Base-by-base conservation (phyloP, 1,140 invertebrate species). In the Ephestia elutella region DNA sequence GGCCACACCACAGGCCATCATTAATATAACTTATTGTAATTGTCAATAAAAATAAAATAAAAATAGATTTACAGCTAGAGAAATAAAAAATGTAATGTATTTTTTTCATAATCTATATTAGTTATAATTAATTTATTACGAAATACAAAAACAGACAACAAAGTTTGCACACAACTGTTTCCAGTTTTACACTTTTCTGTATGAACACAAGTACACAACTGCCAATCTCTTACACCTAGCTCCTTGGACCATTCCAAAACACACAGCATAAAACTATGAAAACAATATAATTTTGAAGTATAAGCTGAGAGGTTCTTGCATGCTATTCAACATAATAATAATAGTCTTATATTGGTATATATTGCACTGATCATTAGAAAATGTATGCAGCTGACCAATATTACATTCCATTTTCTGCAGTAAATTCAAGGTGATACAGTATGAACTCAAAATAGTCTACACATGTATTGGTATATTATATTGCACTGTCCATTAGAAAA, bases 121-220 rank as follows among this genome's bases (percentile, higher is more conserved):
- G 66, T 68, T 55, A 69, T 64, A 61, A 65, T 67, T 61, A 25
- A 63, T 49, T 61, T 69, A 73, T 66, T n/a, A n/a, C n/a, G n/a
- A n/a, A n/a, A n/a, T 71, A 73, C 67, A 78, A 75, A 73, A 71
- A 77, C 70, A 56, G 65, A 74, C 73, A 75, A 75, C 66, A 70
- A 75, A 71, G 68, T 67, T 70, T 67, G 60, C 73, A 78, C 71
- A 70, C 70, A 73, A 71, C 67, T 73, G 62, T 68, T 65, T 63
- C 57, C 63, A 62, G 58, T 66, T 66, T 51, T 66, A 71, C 62
- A 62, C 57, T 64, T 60, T 57, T 66, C 63, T 57, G 54, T 64
- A 66, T 76, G 75, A 78, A 78, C 75, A 78, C 38, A 44, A 44
- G 7, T 77, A 63, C 70, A 69, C 68, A 62, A 66, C 60, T 66